A percentile compares a stretch with the other conserved stretches of the same genome.
These are phyloP conservation scores for Yponomeuta malinellus DNA, from an alignment of 2,888 invertebrate species.

Conservation along the genomic window DNA sequence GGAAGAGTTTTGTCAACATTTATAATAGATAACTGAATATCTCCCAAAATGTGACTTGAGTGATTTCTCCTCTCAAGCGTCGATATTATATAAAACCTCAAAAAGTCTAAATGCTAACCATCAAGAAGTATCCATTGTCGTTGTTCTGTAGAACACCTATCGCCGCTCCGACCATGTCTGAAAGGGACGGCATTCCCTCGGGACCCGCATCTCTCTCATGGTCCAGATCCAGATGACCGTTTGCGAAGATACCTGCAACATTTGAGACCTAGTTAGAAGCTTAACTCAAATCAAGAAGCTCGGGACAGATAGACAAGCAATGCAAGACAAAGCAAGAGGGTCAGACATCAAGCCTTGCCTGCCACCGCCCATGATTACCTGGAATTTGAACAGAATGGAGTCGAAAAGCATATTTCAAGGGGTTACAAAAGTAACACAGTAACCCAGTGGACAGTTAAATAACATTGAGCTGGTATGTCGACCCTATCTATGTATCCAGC, in stretches of 20 bases:
- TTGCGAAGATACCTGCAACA: neutral
- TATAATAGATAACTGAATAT: neutral
- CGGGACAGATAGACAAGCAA: no score
- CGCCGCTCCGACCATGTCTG: neutral
- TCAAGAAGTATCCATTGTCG: neutral
- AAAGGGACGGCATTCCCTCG: neutral
- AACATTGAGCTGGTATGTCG: no score
- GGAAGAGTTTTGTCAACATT: neutral
- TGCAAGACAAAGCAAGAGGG: slow-evolving; percentile 29
- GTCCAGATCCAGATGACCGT: neutral
- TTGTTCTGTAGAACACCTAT: neutral
- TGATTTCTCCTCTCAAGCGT: neutral
- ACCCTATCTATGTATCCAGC: no score
- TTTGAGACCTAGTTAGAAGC: neutral
- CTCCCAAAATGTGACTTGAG: no score
- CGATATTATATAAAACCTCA: neutral
- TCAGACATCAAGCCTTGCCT: slow-evolving; percentile 81
- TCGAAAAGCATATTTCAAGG: no score
- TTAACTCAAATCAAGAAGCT: neutral
- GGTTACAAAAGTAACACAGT: no score
- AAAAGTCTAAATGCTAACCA: neutral
- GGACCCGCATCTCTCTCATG: neutral
- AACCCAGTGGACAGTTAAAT: no score
- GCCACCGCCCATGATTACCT: slow-evolving; percentile 94
- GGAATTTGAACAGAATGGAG: slow-evolving; percentile 19